Conservation (phyloP, 53 echinoderm and acorn worm species). For the Henricia sp. region DNA sequence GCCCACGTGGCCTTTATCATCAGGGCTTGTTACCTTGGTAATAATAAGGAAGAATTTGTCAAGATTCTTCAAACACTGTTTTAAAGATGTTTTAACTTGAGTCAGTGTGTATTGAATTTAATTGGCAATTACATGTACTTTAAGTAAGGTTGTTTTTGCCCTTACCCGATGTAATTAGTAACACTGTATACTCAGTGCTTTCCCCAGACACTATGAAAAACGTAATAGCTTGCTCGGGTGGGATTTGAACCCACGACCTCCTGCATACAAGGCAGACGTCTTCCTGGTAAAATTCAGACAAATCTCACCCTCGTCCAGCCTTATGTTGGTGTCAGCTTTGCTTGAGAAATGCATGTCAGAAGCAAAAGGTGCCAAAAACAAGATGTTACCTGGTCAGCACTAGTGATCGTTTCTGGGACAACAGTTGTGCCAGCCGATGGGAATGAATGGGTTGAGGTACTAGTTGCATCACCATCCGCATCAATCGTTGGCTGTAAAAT, state of each 20-base stretch:
- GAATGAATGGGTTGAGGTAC: conserved; percentile 67
- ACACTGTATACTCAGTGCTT: no score
- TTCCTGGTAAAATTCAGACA: background rate
- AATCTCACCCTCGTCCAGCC: no score
- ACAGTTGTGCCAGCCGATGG: conserved; percentile 72
- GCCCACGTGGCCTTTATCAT: conserved; percentile 52
- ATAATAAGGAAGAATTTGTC: background rate
- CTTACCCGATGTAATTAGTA: no score
- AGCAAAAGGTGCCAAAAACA: background rate
- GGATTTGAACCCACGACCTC: no score
- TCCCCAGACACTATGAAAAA: no score
- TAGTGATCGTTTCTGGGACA: conserved; percentile 95
- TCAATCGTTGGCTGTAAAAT: conserved; percentile 48
- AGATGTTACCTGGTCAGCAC: conserved; percentile 83
- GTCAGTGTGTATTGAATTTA: background rate
- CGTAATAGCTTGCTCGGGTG: no score
- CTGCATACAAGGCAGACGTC: no score
- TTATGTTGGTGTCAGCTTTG: no score
- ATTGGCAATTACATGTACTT: background rate
- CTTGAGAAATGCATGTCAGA: no score
- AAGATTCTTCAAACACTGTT: no score
- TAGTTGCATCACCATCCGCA: conserved; percentile 53
- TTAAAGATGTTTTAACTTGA: background rate
- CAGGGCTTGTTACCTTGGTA: conserved; percentile 85
- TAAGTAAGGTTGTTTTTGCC: no score